Percentiles rank a stretch among this genome's conserved stretches.
Evolutionary conservation across 2,888 invertebrate species (phyloP).

Genomic region (Drosophila stalkeri): DNA sequence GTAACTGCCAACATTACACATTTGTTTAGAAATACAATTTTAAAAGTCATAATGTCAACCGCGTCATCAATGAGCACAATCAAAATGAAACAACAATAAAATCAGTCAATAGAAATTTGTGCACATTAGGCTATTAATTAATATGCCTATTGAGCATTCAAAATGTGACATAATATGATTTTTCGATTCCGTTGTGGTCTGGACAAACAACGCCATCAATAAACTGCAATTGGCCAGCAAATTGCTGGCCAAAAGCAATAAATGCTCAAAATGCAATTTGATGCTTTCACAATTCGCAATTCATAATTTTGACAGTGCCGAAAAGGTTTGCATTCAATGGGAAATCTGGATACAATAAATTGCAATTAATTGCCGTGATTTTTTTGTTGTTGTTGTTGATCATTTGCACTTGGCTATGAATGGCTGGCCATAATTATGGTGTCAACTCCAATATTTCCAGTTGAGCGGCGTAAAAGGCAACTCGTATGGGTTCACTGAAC

Average conservation of each 20-base stretch:
- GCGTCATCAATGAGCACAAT: neutral
- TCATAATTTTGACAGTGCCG: conserved; percentile 16
- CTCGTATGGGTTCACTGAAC: conserved; percentile 66
- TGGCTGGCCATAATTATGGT: conserved; percentile 10
- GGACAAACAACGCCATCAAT: neutral
- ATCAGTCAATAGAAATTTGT: neutral
- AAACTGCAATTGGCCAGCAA: conserved; percentile 21
- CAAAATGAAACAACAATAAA: neutral
- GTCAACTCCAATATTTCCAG: conserved; percentile 35
- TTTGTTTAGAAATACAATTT: neutral
- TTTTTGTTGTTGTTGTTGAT: conserved; percentile 9
- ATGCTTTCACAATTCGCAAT: conserved; percentile 11
- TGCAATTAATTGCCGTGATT: conserved; percentile 61
- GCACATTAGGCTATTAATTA: neutral
- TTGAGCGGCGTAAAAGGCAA: conserved; percentile 44
- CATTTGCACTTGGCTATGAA: conserved; percentile 25
- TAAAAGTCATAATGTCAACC: neutral
- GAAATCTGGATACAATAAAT: conserved; percentile 23
- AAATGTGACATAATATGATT: conserved; percentile 5
- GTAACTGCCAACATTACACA: neutral
- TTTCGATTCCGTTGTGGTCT: neutral
- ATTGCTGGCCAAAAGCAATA: conserved; percentile 21
- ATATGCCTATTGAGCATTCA: neutral
- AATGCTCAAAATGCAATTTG: conserved; percentile 33
- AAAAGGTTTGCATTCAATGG: conserved; percentile 47